phyloP scores from a whole-genome alignment of 2,797 vertebrate genomes.

The Xiphorhynchus erythropygius region DNA sequence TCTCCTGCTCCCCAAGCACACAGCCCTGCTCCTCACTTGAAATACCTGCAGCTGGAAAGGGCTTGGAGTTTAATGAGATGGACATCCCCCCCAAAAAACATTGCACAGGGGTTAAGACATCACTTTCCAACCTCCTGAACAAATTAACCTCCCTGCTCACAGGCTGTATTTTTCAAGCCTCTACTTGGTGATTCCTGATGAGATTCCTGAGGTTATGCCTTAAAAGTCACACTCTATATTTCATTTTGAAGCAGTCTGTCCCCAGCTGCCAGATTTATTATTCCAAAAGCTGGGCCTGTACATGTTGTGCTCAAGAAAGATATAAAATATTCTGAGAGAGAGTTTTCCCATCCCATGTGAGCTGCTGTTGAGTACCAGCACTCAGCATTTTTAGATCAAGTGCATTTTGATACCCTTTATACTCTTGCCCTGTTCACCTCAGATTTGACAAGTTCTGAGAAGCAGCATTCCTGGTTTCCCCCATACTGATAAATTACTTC shows the following conservation, averaged over 20 bases:
- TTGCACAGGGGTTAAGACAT: conserved; percentile 15
- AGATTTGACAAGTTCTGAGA: background rate
- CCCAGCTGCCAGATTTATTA: conserved; percentile 56
- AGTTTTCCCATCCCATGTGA: background rate
- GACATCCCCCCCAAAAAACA: background rate
- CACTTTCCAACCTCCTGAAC: background rate
- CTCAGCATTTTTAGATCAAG: background rate
- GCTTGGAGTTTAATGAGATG: background rate
- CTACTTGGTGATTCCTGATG: conserved; percentile 43
- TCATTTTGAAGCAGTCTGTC: conserved; percentile 32
- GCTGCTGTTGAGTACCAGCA: background rate
- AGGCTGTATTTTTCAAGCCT: background rate
- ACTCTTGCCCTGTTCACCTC: background rate
- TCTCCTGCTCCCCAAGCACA: background rate
- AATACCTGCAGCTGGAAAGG: background rate
- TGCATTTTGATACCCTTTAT: background rate
- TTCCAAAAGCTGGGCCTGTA: conserved; percentile 13
- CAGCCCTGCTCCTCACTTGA: background rate
- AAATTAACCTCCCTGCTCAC: conserved; percentile 10
- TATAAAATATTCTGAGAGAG: background rate
- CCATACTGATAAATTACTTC: background rate
- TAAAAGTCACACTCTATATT: conserved; percentile 23
- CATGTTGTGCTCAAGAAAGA: background rate
- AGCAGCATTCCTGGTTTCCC: background rate
- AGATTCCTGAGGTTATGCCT: conserved; percentile 49